These are phyloP conservation scores for Tupaia tana DNA, from an alignment of 2,113 vertebrate species.

Conservation along the genomic window DNA sequence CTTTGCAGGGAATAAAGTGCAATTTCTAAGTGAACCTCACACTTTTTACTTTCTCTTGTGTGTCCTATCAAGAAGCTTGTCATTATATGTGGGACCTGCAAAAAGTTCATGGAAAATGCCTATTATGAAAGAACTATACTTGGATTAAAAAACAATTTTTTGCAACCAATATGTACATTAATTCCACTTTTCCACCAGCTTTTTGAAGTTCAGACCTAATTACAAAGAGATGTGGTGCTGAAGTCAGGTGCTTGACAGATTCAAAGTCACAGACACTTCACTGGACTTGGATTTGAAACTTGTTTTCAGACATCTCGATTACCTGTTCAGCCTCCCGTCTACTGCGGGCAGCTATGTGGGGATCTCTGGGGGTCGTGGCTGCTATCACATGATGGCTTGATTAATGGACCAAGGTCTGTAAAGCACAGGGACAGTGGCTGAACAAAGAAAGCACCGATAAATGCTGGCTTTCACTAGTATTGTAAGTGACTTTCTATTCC, in stretches of 20 bases:
- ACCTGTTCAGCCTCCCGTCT: background rate
- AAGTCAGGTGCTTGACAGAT: background rate
- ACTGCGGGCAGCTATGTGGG: fast-evolving
- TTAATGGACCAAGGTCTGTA: no score
- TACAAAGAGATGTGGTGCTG: background rate
- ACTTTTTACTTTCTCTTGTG: background rate
- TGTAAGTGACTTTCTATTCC: background rate
- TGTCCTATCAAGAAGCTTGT: background rate
- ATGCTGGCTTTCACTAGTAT: no score
- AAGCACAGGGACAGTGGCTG: background rate
- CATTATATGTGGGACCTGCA: background rate
- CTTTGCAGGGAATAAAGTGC: background rate
- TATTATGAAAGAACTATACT: no score
- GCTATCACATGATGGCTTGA: background rate
- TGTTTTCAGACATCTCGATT: background rate
- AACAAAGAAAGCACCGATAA: background rate
- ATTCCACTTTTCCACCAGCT: no score
- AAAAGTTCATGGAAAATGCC: no score
- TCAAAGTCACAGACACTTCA: background rate
- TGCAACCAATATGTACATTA: no score
- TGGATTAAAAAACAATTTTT: no score
- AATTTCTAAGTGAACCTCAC: background rate
- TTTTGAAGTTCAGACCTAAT: background rate
- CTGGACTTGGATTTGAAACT: background rate
- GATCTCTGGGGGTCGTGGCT: background rate